Evolutionary conservation across 1,140 invertebrate species (phyloP).

Genomic region (Sminthurinus signatus): DNA sequence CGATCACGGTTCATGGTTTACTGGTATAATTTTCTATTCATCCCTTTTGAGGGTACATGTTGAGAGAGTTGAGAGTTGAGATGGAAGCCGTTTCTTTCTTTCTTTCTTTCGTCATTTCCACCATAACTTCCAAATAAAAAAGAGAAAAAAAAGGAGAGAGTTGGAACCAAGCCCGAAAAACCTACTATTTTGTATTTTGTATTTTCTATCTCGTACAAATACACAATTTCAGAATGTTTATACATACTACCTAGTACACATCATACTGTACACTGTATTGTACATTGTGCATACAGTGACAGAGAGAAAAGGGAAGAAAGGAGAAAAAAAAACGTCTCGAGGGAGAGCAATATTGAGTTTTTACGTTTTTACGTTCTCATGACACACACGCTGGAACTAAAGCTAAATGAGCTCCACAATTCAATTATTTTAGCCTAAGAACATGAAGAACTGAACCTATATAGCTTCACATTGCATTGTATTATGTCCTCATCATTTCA

Average conservation of each 20-base stretch:
- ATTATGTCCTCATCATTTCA: slow-evolving; percentile 7
- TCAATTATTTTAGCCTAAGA: slow-evolving; percentile 39
- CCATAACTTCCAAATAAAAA: background rate
- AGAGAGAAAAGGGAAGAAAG: slow-evolving; percentile 21
- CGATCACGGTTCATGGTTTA: too few relatives aligned
- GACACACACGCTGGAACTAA: slow-evolving; percentile 34
- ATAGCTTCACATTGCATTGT: slow-evolving; percentile 8
- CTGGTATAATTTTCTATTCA: too few relatives aligned
- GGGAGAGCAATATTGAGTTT: slow-evolving; percentile 38
- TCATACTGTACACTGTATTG: too few relatives aligned
- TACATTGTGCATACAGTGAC: background rate
- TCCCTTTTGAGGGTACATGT: too few relatives aligned
- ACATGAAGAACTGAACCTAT: slow-evolving; percentile 4
- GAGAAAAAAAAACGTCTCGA: slow-evolving; percentile 31
- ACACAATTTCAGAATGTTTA: too few relatives aligned
- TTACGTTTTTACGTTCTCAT: slow-evolving; percentile 37
- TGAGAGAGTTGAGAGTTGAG: too few relatives aligned
- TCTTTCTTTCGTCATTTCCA: background rate
- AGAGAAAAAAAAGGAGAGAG: slow-evolving; percentile 7
- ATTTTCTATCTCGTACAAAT: too few relatives aligned
- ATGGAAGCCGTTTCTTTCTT: too few relatives aligned
- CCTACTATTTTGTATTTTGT: too few relatives aligned
- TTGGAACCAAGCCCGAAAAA: too few relatives aligned
- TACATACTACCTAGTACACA: too few relatives aligned
- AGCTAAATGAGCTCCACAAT: slow-evolving; percentile 41